Percentiles rank a stretch among this genome's conserved stretches.
phyloP scores from a whole-genome alignment of 2,113 vertebrate genomes.

The Myrmophylax atrothorax region DNA sequence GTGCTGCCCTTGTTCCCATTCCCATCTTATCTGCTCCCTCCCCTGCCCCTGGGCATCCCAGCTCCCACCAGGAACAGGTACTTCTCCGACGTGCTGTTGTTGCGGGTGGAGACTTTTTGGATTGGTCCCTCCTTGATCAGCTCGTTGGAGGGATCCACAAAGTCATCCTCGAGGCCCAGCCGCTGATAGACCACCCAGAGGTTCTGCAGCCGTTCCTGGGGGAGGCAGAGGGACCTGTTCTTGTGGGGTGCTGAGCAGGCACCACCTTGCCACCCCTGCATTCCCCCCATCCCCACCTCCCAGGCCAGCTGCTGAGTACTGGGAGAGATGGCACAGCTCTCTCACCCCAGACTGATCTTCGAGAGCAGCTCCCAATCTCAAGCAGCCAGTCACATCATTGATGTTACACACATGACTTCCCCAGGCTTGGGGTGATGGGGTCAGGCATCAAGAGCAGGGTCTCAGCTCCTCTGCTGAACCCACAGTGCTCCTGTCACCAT shows the following conservation, averaged over 20 bases:
- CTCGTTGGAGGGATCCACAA: conserved; percentile 79
- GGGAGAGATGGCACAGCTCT: neutral
- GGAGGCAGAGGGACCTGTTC: neutral
- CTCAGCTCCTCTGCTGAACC: neutral
- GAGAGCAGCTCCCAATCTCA: neutral
- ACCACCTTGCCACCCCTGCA: neutral
- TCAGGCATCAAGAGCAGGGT: neutral
- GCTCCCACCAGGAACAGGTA: conserved; percentile 79
- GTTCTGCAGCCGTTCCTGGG: conserved; percentile 77
- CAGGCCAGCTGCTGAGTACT: neutral
- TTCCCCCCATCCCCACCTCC: neutral
- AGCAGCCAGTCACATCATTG: neutral
- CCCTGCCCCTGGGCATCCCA: neutral
- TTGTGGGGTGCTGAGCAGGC: neutral
- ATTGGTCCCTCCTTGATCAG: conserved; percentile 78
- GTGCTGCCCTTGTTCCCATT: neutral
- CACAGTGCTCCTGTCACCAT: neutral
- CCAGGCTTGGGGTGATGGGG: neutral
- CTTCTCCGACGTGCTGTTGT: conserved; percentile 72
- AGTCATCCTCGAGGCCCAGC: conserved; percentile 76
- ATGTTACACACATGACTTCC: neutral
- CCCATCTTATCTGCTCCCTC: neutral
- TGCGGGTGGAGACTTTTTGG: conserved; percentile 78
- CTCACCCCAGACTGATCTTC: neutral
- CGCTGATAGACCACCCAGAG: conserved; percentile 80